Base-by-base conservation (phyloP, 2,797 vertebrate species). In the Oceanodroma leucorhoa region DNA sequence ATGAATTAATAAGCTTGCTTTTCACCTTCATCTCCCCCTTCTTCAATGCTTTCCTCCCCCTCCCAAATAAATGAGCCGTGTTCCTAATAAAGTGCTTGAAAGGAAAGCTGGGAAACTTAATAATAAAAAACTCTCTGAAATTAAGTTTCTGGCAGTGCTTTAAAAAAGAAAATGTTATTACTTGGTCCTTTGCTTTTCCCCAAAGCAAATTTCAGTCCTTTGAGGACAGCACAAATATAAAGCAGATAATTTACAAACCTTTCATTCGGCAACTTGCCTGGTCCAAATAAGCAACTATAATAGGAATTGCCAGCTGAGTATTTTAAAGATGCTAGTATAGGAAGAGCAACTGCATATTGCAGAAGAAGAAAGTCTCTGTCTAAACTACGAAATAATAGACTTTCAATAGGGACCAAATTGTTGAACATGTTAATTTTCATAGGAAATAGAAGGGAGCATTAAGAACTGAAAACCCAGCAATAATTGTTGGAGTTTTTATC, bases 141-240 rank as follows among this genome's bases (percentile, higher is more conserved):
- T 97, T 94, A 97, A 91, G 90, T 97, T 95, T 91, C 83, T 87
- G 78, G 66, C 60, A 95, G 66, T 69, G 61, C 46, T 96, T 96
- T 92, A 62, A 87, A 92, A 95, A 91, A 51, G 30, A 73, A 92
- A 96, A 88, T 69, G 66, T 90, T 96, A 96, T 94, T 93, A 89
- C 92, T 95, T 92, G 61, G 83, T 93, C 82, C 66, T 94, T 86
- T 94, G 76, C 80, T 97, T 96, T 95, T 89, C 87, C 90, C 87
- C 79, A 94, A 41, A 91, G 86, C 75, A 95, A 93, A 96, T 94
- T 96, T 92, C 77, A 96, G 46, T 93, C 91, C 86, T 96, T 95
- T 96, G 91, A 97, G 76, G 69, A 84, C 53, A 14, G 18, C 84
- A 77, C 50, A 89, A 94, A 90, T 76, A 95, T 71, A 91, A 94